Conservation (phyloP, 2,113 vertebrate genomes). For the Amia ocellicauda region DNA sequence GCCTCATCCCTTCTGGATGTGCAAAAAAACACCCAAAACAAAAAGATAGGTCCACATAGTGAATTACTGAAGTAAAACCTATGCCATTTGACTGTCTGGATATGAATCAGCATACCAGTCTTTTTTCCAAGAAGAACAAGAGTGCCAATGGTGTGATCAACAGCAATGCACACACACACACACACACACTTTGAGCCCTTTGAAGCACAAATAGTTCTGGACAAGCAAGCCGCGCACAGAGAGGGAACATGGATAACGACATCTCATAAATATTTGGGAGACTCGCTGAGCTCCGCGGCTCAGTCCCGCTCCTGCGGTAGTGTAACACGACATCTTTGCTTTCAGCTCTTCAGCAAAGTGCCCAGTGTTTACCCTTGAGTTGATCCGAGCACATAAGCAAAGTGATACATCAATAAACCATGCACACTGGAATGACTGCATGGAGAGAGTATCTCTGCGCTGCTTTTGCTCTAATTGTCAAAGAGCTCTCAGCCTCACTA, state of each 20-base stretch:
- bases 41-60: too few species aligned
- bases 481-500: neutral
- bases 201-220: too few species aligned
- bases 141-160: too few species aligned
- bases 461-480: conserved; percentile 2
- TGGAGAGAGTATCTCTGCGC: neutral
- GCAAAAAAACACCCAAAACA: too few species aligned
- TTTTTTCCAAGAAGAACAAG: too few species aligned
- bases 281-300: neutral
- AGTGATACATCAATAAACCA: conserved; percentile 41
- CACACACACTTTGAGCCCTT: too few species aligned
- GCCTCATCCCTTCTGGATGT: too few species aligned
- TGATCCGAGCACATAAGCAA: conserved; percentile 52
- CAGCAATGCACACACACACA: too few species aligned
- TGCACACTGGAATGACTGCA: conserved; percentile 35
- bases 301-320: neutral
- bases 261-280: conserved; percentile 8
- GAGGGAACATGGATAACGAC: neutral
- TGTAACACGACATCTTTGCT: conserved; percentile 25
- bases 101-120: too few species aligned
- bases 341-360: conserved; percentile 41
- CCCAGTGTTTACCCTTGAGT: conserved; percentile 56
- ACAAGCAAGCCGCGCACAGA: neutral
- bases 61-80: too few species aligned
- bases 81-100: too few species aligned